Conservation (phyloP, 2,113 vertebrate species). For the Phoxinus phoxinus region DNA sequence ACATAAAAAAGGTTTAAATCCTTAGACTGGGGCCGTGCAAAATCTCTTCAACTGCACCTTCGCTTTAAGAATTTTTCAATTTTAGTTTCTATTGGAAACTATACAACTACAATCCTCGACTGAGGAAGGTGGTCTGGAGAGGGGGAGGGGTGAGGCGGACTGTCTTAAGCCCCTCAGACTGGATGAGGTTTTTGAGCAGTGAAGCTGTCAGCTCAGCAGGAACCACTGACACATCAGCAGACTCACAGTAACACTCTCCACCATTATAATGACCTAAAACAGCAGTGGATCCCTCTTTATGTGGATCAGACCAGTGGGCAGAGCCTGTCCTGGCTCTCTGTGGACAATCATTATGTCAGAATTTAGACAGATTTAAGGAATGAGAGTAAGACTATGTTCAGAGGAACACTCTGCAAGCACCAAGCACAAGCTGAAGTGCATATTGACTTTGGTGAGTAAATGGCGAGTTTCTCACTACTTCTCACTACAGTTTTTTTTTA, state of each 20-base stretch:
- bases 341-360: neutral
- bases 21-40: too few species aligned
- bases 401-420: neutral
- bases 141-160: neutral
- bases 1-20: too few species aligned
- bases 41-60: too few species aligned
- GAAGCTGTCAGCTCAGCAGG: constrained; percentile 44
- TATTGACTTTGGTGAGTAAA: neutral
- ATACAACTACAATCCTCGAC: neutral
- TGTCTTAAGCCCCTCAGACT: constrained; percentile 34
- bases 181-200: constrained; percentile 44
- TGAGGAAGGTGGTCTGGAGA: neutral
- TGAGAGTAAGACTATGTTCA: neutral
- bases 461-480: neutral
- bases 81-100: neutral
- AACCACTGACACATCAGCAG: constrained; percentile 22
- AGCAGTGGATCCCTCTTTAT: neutral
- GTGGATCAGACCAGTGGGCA: neutral
- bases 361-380: neutral
- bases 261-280: constrained; percentile 15
- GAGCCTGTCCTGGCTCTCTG: neutral
- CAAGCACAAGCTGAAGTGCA: neutral
- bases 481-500: neutral
- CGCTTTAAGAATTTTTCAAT: neutral
- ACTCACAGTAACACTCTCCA: constrained; percentile 15